Percentiles rank a stretch among this genome's conserved stretches.
Evolutionary conservation across 2,888 invertebrate genomes (phyloP).

Genomic region (Lasius fuliginosus): DNA sequence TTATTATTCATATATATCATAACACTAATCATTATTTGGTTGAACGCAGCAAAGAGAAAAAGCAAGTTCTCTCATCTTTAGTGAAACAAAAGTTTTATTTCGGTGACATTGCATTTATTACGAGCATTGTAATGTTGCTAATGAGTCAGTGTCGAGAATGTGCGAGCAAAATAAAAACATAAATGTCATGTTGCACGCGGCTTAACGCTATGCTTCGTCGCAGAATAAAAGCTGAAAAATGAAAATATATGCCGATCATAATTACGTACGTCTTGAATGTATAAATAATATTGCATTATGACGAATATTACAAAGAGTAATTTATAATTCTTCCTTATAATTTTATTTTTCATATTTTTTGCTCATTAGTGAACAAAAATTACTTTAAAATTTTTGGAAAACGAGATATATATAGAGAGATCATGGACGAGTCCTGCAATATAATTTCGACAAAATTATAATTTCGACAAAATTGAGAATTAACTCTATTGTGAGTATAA

Average conservation of each 20-base stretch:
- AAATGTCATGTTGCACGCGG: constrained; percentile 18
- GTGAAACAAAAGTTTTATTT: constrained; percentile 10
- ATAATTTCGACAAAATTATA: constrained; percentile 39
- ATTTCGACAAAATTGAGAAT: constrained; percentile 38
- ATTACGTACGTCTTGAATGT: constrained; percentile 22
- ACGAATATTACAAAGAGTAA: constrained; percentile 4
- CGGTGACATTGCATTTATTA: not conserved
- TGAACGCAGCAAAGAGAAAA: not conserved
- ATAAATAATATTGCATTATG: not conserved
- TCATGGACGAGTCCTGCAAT: not conserved
- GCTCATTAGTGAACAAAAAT: constrained; percentile 50
- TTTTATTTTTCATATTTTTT: not conserved
- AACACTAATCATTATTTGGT: not conserved
- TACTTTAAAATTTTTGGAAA: constrained; percentile 45
- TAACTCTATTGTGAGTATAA: constrained; percentile 29
- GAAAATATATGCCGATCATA: constrained; percentile 49
- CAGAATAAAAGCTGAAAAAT: constrained; percentile 20
- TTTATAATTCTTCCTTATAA: constrained; percentile 7
- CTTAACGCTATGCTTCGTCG: not conserved
- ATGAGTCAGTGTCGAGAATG: constrained; percentile 50
- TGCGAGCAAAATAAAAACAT: constrained; percentile 54
- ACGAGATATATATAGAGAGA: constrained; percentile 5
- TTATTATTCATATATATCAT: not conserved
- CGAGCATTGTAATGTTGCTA: constrained; percentile 18
- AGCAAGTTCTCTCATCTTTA: not conserved